A percentile compares a stretch with the other conserved stretches of the same genome.
Evolutionary conservation across 1,140 invertebrate genomes (phyloP).

Genomic region (Ephestia elutella): DNA sequence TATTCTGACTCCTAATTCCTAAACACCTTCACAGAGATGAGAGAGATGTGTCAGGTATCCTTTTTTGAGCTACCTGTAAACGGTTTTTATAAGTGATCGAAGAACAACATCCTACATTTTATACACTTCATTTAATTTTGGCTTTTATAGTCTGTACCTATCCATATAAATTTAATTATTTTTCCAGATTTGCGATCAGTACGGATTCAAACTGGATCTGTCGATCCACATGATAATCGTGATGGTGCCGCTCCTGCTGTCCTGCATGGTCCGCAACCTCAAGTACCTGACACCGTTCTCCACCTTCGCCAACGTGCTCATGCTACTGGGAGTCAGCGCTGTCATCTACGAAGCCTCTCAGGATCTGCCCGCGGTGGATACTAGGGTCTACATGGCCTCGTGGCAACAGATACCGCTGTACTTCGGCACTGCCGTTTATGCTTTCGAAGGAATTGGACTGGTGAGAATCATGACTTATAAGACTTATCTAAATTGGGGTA

Average conservation of each 20-base stretch:
- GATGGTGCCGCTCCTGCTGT: slow-evolving; percentile 81
- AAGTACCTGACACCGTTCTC: slow-evolving; percentile 84
- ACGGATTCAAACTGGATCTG: slow-evolving; percentile 76
- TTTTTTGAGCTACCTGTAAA: too few species aligned
- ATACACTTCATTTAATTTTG: too few species aligned
- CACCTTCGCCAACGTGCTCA: slow-evolving; percentile 81
- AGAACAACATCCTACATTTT: too few species aligned
- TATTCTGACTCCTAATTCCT: too few species aligned
- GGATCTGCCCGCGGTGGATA: slow-evolving; percentile 77
- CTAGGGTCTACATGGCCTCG: slow-evolving; percentile 74
- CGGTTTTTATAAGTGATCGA: too few species aligned
- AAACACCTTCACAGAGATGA: too few species aligned
- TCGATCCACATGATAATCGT: slow-evolving; percentile 82
- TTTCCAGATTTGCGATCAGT: slow-evolving; percentile 78
- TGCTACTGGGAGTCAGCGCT: slow-evolving; percentile 78
- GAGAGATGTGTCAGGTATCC: too few species aligned
- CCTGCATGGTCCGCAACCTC: slow-evolving; percentile 84
- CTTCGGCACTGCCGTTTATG: slow-evolving; percentile 86
- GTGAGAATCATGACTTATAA: slow-evolving; percentile 64
- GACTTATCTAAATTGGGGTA: too few species aligned
- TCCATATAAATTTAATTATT: neutral
- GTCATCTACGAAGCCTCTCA: slow-evolving; percentile 82
- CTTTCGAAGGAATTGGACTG: slow-evolving; percentile 87
- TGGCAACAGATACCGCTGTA: slow-evolving; percentile 80
- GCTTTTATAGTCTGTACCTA: too few species aligned